phyloP scores from a whole-genome alignment of 2,797 vertebrate genomes.

The Epinephelus coioides region DNA sequence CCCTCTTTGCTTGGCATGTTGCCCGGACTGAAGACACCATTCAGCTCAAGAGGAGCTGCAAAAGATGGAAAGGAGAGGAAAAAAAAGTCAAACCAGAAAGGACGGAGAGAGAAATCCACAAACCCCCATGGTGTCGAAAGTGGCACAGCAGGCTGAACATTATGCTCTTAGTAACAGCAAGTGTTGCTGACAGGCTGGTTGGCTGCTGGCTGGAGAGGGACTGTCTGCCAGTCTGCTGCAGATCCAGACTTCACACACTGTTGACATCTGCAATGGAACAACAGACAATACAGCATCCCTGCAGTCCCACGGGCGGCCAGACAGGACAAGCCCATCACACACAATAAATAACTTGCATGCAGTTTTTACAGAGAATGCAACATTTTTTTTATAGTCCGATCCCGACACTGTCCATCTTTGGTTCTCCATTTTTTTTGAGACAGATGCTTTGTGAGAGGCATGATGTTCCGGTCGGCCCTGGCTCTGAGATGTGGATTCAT shows the following conservation, averaged over 20 bases:
- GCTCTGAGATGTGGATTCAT: constrained; percentile 80
- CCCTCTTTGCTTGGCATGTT: constrained; percentile 79
- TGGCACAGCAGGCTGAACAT: constrained; percentile 81
- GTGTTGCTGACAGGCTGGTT: constrained; percentile 84
- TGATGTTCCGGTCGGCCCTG: constrained; percentile 56
- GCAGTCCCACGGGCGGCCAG: constrained; percentile 69
- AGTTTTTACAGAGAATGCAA: constrained; percentile 83
- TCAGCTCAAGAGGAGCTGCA: constrained; percentile 63
- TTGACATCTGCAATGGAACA: constrained; percentile 79
- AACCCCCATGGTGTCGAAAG: constrained; percentile 70
- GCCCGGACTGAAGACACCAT: constrained; percentile 71
- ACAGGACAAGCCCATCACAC: constrained; percentile 66
- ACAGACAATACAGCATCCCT: constrained; percentile 75
- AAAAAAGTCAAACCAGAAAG: constrained; percentile 61
- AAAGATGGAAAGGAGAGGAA: constrained; percentile 55
- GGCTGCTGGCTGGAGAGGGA: constrained; percentile 82
- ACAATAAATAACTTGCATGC: constrained; percentile 87
- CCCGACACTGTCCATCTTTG: constrained; percentile 68
- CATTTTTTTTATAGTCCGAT: constrained; percentile 72
- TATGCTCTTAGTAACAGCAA: constrained; percentile 83
- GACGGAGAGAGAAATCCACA: constrained; percentile 66
- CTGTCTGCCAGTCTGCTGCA: constrained; percentile 81
- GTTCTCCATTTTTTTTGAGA: constrained; percentile 67
- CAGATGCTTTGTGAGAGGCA: constrained; percentile 71
- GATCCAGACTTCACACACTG: constrained; percentile 79